Evolutionary conservation across 2,113 vertebrate species (phyloP).

Genomic region (Grammomys dolichurus): DNA sequence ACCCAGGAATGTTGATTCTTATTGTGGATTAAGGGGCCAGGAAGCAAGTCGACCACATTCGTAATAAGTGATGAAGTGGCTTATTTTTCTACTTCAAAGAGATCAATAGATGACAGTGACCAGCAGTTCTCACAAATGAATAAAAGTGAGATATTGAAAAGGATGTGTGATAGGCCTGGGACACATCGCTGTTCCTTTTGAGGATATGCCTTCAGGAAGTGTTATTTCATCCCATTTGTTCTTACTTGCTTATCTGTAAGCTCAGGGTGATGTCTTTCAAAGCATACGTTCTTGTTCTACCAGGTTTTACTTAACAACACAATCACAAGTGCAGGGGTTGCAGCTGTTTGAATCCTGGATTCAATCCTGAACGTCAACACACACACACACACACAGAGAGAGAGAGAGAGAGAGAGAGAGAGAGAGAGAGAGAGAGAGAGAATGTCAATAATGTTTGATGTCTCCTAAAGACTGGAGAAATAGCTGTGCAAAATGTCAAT

Average conservation of each 20-base stretch:
- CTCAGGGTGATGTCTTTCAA: not conserved
- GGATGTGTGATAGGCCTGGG: not conserved
- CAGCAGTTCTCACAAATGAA: not conserved
- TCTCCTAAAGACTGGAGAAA: conserved; percentile 23
- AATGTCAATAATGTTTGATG: not conserved
- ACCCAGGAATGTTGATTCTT: not conserved
- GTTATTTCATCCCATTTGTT: not conserved
- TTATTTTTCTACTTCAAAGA: conserved; percentile 21
- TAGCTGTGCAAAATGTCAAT: conserved; percentile 5
- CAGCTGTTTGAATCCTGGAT: not conserved
- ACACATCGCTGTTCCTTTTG: not conserved
- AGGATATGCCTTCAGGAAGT: not conserved
- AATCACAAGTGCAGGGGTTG: not conserved
- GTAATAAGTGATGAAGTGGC: conserved; percentile 3
- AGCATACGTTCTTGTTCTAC: conserved; percentile 16
- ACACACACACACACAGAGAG: not conserved
- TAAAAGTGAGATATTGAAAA: not conserved
- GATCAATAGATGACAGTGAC: conserved; percentile 16
- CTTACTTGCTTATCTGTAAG: not conserved
- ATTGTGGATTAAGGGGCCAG: not conserved
- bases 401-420: conserved; percentile 1
- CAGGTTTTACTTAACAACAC: conserved; percentile 40
- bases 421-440: not conserved
- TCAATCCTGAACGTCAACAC: not conserved
- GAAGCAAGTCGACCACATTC: not conserved